Conservation (phyloP, 1,140 invertebrate species). For the Episyrphus balteatus region DNA sequence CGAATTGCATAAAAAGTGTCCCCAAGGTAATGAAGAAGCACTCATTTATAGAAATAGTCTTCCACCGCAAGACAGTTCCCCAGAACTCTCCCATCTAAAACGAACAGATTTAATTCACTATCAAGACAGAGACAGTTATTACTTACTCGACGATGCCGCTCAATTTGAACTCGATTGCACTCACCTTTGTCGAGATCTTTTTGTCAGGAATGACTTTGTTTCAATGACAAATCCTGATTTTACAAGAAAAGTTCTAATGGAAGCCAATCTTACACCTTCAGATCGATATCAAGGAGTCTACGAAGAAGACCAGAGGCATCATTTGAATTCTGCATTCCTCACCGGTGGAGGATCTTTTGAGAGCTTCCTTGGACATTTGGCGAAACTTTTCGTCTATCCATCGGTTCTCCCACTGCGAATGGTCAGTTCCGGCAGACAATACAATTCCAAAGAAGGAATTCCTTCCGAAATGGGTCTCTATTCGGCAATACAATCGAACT, state of each 20-base stretch:
- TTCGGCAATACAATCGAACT: slow-evolving; percentile 44
- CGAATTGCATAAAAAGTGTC: slow-evolving; percentile 45
- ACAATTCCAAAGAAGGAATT: slow-evolving; percentile 32
- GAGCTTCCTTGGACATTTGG: slow-evolving; percentile 46
- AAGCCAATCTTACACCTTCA: slow-evolving; percentile 46
- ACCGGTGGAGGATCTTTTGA: slow-evolving; percentile 46
- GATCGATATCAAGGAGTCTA: slow-evolving; percentile 40
- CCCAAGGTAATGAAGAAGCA: slow-evolving; percentile 23
- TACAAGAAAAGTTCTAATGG: slow-evolving; percentile 46
- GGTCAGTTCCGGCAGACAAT: slow-evolving; percentile 46
- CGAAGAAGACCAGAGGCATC: slow-evolving; percentile 35
- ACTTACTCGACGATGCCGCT: slow-evolving; percentile 45
- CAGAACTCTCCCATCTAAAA: slow-evolving; percentile 15
- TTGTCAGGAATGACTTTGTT: slow-evolving; percentile 36
- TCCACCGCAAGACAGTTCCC: background rate
- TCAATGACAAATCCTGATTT: slow-evolving; percentile 51
- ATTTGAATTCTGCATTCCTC: slow-evolving; percentile 42
- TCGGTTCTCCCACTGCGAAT: slow-evolving; percentile 45
- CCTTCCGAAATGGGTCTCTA: slow-evolving; percentile 38
- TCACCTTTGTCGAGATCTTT: slow-evolving; percentile 36
- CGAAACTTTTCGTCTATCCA: slow-evolving; percentile 43
- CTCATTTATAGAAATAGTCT: slow-evolving; percentile 35
- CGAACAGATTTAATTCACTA: slow-evolving; percentile 42
- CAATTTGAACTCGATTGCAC: slow-evolving; percentile 44
- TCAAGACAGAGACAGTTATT: slow-evolving; percentile 39